Percentiles rank a stretch among this genome's conserved stretches.
These are phyloP conservation scores for Zele albiditarsus DNA, from an alignment of 2,888 invertebrate genomes.

Conservation along the genomic window DNA sequence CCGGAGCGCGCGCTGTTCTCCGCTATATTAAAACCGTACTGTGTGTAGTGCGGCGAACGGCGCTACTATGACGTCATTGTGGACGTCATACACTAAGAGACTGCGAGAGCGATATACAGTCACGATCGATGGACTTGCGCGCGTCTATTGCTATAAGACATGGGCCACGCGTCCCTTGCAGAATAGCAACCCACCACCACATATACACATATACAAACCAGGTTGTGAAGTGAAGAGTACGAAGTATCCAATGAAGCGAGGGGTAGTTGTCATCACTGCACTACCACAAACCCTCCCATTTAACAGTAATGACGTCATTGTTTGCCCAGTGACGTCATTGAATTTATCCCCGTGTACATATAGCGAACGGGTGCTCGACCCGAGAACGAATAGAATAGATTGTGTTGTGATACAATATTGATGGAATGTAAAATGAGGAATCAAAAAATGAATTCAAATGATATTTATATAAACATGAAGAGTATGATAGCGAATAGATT, in stretches of 20 bases:
- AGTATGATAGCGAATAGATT: background rate
- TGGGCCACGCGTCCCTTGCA: constrained; percentile 6
- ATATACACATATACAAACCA: background rate
- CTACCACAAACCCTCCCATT: constrained; percentile 15
- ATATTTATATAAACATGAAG: no score
- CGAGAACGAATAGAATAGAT: background rate
- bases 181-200: background rate
- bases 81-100: constrained; percentile 64
- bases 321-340: constrained; percentile 24
- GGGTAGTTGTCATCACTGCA: background rate
- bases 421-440: no score
- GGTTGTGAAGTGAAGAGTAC: background rate
- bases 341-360: constrained; percentile 9
- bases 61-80: constrained; percentile 61
- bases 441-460: no score
- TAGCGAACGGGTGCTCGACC: constrained; percentile 16
- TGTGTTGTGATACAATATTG: background rate
- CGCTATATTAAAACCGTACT: constrained; percentile 72
- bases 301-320: constrained; percentile 20
- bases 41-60: constrained; percentile 70
- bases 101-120: constrained; percentile 36
- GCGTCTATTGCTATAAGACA: constrained; percentile 34
- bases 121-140: constrained; percentile 48
- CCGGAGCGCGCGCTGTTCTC: constrained; percentile 67
- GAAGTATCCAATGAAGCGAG: constrained; percentile 13